phyloP scores from a whole-genome alignment of 2,113 vertebrate species.

The Lamprologus callipterus region DNA sequence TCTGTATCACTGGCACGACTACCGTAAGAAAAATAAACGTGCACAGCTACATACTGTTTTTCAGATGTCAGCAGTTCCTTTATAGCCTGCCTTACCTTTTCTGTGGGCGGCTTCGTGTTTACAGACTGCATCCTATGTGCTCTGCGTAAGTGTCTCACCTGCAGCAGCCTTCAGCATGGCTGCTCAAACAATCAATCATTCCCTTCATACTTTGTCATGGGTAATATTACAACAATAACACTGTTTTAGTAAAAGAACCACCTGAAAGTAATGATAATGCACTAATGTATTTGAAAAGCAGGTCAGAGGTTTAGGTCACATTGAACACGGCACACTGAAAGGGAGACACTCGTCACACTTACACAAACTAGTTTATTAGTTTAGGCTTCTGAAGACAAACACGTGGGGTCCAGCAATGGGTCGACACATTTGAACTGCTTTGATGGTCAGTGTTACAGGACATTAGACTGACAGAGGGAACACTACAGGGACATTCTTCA shows the following conservation, averaged over 20 bases:
- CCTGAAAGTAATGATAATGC: background rate
- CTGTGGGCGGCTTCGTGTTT: background rate
- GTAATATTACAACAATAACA: background rate
- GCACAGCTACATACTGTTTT: background rate
- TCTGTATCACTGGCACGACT: background rate
- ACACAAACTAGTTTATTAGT: background rate
- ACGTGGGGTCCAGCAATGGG: background rate
- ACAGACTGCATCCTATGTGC: background rate
- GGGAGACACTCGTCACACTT: background rate
- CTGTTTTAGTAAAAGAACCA: background rate
- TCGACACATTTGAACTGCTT: background rate
- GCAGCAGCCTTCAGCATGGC: background rate
- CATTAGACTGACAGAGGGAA: background rate
- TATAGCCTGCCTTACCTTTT: background rate
- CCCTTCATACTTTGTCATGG: background rate
- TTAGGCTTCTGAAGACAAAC: background rate
- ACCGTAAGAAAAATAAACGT: background rate
- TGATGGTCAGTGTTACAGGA: background rate
- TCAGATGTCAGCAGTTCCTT: background rate
- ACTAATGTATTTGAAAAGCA: background rate
- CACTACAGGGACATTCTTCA: background rate
- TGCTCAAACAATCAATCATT: background rate
- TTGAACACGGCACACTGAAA: background rate
- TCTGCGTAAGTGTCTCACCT: background rate
- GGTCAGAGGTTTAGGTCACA: background rate